phyloP scores from a whole-genome alignment of 2,113 vertebrate species.

The Chlamydotis undulata region DNA sequence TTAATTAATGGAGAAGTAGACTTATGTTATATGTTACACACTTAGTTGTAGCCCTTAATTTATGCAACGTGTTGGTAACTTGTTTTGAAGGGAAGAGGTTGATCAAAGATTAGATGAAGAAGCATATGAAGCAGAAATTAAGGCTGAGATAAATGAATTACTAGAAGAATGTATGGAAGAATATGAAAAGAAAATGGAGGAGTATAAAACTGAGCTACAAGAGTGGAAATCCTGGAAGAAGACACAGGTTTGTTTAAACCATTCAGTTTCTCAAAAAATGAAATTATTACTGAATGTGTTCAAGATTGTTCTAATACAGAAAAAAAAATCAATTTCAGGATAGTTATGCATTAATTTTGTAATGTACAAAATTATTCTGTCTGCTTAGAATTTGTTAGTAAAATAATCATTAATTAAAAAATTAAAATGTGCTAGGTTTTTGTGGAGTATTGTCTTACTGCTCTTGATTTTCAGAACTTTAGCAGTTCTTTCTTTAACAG shows the following conservation, averaged over 20 bases:
- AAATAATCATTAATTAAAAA: background rate
- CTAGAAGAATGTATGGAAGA: constrained; percentile 82
- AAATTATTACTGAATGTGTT: background rate
- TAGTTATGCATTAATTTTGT: background rate
- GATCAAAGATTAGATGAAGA: constrained; percentile 79
- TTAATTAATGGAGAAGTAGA: background rate
- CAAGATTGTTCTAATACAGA: background rate
- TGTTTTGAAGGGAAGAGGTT: constrained; percentile 83
- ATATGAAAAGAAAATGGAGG: constrained; percentile 78
- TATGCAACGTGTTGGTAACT: background rate
- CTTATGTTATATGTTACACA: background rate
- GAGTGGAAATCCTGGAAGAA: constrained; percentile 90
- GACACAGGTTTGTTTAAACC: constrained; percentile 77
- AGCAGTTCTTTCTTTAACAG: background rate
- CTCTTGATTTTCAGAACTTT: background rate
- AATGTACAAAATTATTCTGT: background rate
- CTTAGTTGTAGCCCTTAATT: background rate
- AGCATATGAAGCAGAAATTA: constrained; percentile 86
- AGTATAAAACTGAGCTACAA: constrained; percentile 79
- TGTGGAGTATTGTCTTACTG: background rate
- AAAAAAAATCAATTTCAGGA: too few species aligned
- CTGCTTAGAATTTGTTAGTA: background rate
- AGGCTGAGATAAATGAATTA: constrained; percentile 84
- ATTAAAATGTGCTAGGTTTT: background rate
- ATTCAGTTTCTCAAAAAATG: background rate